Evolutionary conservation across 2,888 invertebrate genomes (phyloP).

Genomic region (Scaptodrosophila latifasciaeformis): DNA sequence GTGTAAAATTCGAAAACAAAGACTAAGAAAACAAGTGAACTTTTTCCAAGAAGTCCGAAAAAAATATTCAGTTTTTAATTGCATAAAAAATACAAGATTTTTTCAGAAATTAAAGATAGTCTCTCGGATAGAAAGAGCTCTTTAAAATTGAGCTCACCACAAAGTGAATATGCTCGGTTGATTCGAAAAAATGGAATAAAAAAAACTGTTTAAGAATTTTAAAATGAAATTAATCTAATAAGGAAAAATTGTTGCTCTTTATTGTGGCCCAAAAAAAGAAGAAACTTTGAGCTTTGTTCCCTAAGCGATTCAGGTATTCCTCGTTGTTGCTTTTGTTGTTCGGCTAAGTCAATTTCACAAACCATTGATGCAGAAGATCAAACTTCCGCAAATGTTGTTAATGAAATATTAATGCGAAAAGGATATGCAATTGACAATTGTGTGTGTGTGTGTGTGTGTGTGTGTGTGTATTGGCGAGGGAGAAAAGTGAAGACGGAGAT

Average conservation of each 20-base stretch:
- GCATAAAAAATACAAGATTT: too few species aligned
- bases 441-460: too few species aligned
- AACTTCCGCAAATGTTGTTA: conserved; percentile 72
- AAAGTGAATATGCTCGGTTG: too few species aligned
- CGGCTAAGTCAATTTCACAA: conserved; percentile 73
- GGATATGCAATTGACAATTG: conserved; percentile 73
- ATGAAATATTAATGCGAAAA: conserved; percentile 70
- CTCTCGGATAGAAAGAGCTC: background rate
- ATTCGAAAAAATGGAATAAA: conserved; percentile 25
- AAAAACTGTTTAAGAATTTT: too few species aligned
- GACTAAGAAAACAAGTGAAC: too few species aligned
- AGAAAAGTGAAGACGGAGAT: background rate
- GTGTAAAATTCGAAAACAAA: too few species aligned
- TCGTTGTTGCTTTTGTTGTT: conserved; percentile 24
- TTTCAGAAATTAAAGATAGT: too few species aligned
- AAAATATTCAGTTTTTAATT: too few species aligned
- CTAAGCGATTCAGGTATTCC: conserved; percentile 11
- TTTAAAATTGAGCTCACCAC: too few species aligned
- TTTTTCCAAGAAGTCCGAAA: too few species aligned
- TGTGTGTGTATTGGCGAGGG: background rate
- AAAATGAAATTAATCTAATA: conserved; percentile 73
- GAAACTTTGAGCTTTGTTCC: conserved; percentile 46
- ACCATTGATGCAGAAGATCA: conserved; percentile 74
- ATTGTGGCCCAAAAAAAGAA: conserved; percentile 15
- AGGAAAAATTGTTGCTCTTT: conserved; percentile 65